Conservation (phyloP, 2,888 invertebrate genomes). For the Endomychus coccineus region DNA sequence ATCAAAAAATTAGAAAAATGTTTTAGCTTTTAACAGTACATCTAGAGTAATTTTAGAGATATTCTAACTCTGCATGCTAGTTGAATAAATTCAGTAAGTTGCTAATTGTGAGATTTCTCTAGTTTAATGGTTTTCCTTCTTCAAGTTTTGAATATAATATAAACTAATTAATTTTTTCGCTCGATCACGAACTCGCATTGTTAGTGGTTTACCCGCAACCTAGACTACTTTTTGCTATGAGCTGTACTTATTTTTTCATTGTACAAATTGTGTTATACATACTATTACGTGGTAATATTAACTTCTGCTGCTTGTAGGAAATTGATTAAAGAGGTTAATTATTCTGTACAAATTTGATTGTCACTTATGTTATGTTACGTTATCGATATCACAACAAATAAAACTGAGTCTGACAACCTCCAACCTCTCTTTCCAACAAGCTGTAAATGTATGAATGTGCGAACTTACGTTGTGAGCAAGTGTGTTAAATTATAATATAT, state of each 20-base stretch:
- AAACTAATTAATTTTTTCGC: too few species aligned
- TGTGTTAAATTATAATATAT: slow-evolving; percentile 38
- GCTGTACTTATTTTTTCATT: slow-evolving; percentile 61
- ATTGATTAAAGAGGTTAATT: slow-evolving; percentile 25
- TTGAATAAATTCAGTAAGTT: too few species aligned
- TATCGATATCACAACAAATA: not conserved
- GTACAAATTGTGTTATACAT: slow-evolving; percentile 65
- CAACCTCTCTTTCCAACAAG: slow-evolving; percentile 23
- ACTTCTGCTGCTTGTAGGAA: slow-evolving; percentile 6
- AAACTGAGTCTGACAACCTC: too few species aligned
- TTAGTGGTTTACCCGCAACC: too few species aligned
- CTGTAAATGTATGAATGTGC: slow-evolving; percentile 38
- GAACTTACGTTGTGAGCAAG: slow-evolving; percentile 39
- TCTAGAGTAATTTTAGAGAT: too few species aligned
- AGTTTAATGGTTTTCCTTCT: too few species aligned
- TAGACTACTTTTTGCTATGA: slow-evolving; percentile 52
- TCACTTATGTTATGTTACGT: slow-evolving; percentile 5
- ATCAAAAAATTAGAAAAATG: too few species aligned
- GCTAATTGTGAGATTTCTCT: too few species aligned
- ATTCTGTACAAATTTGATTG: slow-evolving; percentile 34
- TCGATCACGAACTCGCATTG: too few species aligned
- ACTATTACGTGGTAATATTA: slow-evolving; percentile 33
- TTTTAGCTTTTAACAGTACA: too few species aligned
- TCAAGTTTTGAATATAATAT: too few species aligned
- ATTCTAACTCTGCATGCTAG: too few species aligned